Base-by-base conservation (phyloP, 2,113 vertebrate genomes). In the Oryzias curvinotus region DNA sequence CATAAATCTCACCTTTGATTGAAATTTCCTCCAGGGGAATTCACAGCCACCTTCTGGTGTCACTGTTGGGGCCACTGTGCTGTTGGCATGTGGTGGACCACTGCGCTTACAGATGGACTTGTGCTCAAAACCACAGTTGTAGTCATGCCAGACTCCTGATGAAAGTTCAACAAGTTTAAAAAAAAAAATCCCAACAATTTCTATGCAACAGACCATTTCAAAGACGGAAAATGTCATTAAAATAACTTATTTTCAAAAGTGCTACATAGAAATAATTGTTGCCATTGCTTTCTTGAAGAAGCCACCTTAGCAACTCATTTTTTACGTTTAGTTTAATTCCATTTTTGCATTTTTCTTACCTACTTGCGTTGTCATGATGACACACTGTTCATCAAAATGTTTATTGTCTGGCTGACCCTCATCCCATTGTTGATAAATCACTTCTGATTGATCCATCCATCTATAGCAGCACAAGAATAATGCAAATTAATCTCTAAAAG, bases 351-450 rank as follows among this genome's bases (percentile, higher is more conserved):
- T 21, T 1, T 77, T 65, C 87, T 75, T 71, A 97, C 95, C 95
- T 88, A 80, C 46, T 45, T 65, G n/a, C 56, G 4, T 47, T 41
- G 81, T 91, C 75, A 96, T 95, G 41, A 75, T 68, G 13, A 92
- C 95, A 83, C 96, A 98, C 68, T 93, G 95, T 85, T 97, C 95
- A 71, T 96, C 95, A 14, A 91, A 91, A 63, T 93, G 93, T 52
- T 82, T 77, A 69, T 95, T 93, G 62, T 91, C 85, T 16, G 95
- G 96, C 87, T 96, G 93, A 57, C 93, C 85, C 42, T 89, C 81
- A 67, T 91, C 89, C 96, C 96, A 98, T 41, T 91, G 87, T 78
- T 94, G 79, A 75, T 90, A 96, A 72, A 85, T 80, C 14, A 94
- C 86, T 62, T 48, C 47, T 18, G 47, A 19, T 1, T 48, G n/a